Evolutionary conservation across 2,797 vertebrate species (phyloP), one percentile per base, ranked within the genome.

Genomic region (Petrocephalus schoutedeni): DNA sequence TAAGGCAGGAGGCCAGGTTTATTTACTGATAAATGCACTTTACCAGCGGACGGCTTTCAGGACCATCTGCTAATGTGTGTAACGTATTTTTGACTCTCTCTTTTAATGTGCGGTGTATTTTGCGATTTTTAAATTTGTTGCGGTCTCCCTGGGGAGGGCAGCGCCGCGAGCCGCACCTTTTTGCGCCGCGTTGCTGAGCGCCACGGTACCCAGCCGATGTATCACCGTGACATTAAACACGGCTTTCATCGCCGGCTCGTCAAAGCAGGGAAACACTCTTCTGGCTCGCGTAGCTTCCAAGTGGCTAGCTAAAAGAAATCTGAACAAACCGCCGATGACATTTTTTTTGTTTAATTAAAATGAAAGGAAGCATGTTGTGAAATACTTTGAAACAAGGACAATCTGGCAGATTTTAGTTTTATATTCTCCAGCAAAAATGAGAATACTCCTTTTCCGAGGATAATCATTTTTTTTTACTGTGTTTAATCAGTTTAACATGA

Each of bases 221-320:
- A 93, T 87, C 87, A 97, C 87, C 10, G 90, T 95, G 85, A 96
- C 36, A 0, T 88, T 0, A 89, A 96, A 97, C 23, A 57, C 88
- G 0, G 96, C 96, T 89, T 96, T 97, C 94, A 96, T 89, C 0
- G 94, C 94, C 6, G 96, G 96, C 87, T 97, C 96, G 88, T 97
- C 96, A 9, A 96, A 96, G 92, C 96, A 97, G 19, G 96, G 96
- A 90, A 97, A 96, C 28, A 95, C 85, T 82, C 5, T 91, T 88
- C 96, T 93, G 87, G 96, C 94, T 0, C 87, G 8, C 2, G 93
- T 94, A 21, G 96, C 93, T 64, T 96, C 87, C 92, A 96, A 0
- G 3, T 92, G 86, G 74, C 94, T 96, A 64, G 91, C 88, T 0
- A 86, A 93, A n/a, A 96, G 87, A 16, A 90, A 95, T 90, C 96